Percentiles rank a stretch among this genome's conserved stretches.
These are phyloP conservation scores for Centropyge bicolor DNA, from an alignment of 2,797 vertebrate genomes.

Conservation along the genomic window DNA sequence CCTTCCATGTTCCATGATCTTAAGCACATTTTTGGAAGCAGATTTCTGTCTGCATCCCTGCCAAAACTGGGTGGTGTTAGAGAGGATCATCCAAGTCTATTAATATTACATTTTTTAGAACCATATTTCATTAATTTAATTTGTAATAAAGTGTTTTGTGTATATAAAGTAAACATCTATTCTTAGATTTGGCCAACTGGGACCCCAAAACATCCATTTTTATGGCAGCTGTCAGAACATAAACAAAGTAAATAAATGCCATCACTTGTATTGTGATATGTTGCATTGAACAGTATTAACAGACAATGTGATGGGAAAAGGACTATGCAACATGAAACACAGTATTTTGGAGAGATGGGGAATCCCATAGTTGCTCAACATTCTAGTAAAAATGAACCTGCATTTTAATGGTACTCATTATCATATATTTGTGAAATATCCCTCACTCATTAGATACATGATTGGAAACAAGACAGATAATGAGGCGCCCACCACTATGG, in stretches of 20 bases:
- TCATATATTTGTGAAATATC: not conserved
- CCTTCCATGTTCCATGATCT: not conserved
- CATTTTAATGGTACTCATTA: not conserved
- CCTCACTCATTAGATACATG: not conserved
- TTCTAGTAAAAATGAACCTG: not conserved
- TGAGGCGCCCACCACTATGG: not conserved
- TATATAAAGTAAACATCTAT: not conserved
- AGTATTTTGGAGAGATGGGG: not conserved
- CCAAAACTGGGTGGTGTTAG: not conserved
- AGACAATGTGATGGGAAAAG: not conserved
- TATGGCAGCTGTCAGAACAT: constrained; percentile 1
- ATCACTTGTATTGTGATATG: not conserved
- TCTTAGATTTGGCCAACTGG: not conserved
- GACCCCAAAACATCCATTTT: not conserved
- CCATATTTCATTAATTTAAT: not conserved
- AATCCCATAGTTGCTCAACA: not conserved
- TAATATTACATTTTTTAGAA: not conserved
- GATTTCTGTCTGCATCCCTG: not conserved
- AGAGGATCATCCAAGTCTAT: not conserved
- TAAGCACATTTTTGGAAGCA: not conserved
- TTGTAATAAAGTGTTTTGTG: not conserved
- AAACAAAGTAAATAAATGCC: not conserved
- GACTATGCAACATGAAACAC: not conserved
- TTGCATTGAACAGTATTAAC: not conserved
- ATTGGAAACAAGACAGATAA: not conserved